Conservation (phyloP, 2,888 invertebrate genomes). For the Coelinius sp. region DNA sequence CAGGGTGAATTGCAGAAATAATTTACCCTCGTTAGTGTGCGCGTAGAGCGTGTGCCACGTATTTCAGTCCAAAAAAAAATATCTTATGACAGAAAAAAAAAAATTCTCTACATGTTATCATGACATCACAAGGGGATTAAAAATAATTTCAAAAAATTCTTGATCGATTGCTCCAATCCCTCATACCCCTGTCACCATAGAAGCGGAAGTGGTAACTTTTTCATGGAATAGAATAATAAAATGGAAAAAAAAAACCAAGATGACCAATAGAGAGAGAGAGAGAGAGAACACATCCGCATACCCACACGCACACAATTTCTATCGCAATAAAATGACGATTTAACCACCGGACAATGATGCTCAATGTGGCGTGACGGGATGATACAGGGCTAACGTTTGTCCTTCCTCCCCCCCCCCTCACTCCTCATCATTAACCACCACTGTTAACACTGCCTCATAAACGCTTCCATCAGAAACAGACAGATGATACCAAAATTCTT, state of each 20-base stretch:
- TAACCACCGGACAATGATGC: slow-evolving; percentile 62
- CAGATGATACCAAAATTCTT: background rate
- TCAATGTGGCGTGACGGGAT: slow-evolving; percentile 66
- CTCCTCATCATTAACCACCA: slow-evolving; percentile 63
- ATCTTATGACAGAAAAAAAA: background rate
- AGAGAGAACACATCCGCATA: slow-evolving; percentile 37
- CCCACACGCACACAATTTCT: slow-evolving; percentile 44
- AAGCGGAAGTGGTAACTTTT: slow-evolving; percentile 17
- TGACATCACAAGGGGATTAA: background rate
- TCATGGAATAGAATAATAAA: slow-evolving; percentile 9
- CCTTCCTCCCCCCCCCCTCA: slow-evolving; percentile 38
- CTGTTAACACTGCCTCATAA: slow-evolving; percentile 66
- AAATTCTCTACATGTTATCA: background rate
- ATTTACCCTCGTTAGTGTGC: slow-evolving; percentile 49
- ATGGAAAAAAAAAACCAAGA: slow-evolving; percentile 12
- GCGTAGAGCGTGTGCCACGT: background rate
- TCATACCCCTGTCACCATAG: background rate
- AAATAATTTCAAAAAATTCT: background rate
- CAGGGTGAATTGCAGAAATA: slow-evolving; percentile 68
- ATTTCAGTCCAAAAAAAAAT: background rate
- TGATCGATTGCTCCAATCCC: background rate
- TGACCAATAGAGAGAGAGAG: slow-evolving; percentile 40
- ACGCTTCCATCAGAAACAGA: slow-evolving; percentile 57
- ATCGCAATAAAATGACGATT: slow-evolving; percentile 62
- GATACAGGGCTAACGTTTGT: slow-evolving; percentile 50